Percentiles rank a stretch among this genome's conserved stretches.
Conservation (phyloP, 2,888 invertebrate genomes). For the Caenorhabditis doughertyi region DNA sequence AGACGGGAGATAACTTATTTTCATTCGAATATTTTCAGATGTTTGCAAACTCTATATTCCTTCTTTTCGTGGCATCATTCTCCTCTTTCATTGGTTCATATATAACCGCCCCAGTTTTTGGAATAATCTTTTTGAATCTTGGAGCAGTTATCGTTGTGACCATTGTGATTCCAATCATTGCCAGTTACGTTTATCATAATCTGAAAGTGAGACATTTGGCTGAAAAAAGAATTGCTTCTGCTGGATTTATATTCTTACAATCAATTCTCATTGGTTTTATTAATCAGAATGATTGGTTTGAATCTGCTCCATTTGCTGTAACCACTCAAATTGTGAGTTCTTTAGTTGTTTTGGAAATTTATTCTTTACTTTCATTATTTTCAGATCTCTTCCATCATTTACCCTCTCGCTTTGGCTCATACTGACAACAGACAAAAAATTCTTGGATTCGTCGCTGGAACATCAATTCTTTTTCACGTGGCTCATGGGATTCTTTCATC, state of each 20-base stretch:
- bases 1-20: neutral
- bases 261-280: slow-evolving; percentile 49
- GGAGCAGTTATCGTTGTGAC: slow-evolving; percentile 40
- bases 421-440: slow-evolving; percentile 35
- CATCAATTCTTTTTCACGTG: slow-evolving; percentile 24
- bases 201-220: slow-evolving; percentile 18
- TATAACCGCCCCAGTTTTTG: slow-evolving; percentile 31
- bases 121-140: slow-evolving; percentile 39
- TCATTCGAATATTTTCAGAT: slow-evolving; percentile 25
- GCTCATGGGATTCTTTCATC: slow-evolving; percentile 3
- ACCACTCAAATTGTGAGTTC: slow-evolving; percentile 27
- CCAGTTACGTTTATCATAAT: slow-evolving; percentile 27
- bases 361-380: neutral
- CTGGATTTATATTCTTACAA: slow-evolving; percentile 37
- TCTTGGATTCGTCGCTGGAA: slow-evolving; percentile 22
- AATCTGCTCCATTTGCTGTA: slow-evolving; percentile 30
- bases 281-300: slow-evolving; percentile 38
- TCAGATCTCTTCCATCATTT: slow-evolving; percentile 45
- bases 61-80: slow-evolving; percentile 35
- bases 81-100: slow-evolving; percentile 49
- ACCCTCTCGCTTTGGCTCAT: slow-evolving; percentile 22
- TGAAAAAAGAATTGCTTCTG: slow-evolving; percentile 33
- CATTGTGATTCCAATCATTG: slow-evolving; percentile 39
- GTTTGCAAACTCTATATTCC: slow-evolving; percentile 29
- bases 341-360: neutral